Percentiles rank a stretch among this genome's conserved stretches.
Conservation (phyloP, 2,113 vertebrate genomes). For the Zapus hudsonius region DNA sequence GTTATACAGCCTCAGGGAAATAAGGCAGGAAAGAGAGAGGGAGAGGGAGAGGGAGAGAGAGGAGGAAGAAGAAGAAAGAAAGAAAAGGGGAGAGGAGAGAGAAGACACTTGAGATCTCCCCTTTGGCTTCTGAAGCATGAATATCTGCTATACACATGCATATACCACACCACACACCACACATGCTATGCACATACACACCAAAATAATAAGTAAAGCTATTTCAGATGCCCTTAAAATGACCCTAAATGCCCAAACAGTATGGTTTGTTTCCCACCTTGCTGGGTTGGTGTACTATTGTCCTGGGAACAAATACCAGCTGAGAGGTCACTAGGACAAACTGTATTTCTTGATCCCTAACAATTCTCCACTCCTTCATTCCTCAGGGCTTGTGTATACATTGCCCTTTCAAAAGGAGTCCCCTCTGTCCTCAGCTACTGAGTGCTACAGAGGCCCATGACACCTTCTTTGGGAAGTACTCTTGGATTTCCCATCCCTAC, state of each 20-base stretch:
- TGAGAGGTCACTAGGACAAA: background rate
- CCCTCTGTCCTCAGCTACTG: background rate
- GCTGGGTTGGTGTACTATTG: background rate
- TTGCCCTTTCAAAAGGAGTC: background rate
- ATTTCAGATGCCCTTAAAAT: too few relatives aligned
- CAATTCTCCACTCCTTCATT: background rate
- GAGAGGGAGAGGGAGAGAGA: too few relatives aligned
- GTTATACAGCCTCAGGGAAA: too few relatives aligned
- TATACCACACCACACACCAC: too few relatives aligned
- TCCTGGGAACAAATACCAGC: background rate
- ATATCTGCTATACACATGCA: too few relatives aligned
- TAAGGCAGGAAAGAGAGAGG: too few relatives aligned
- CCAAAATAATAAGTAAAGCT: too few relatives aligned
- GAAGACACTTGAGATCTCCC: too few relatives aligned
- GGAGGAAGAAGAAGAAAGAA: too few relatives aligned
- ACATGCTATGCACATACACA: too few relatives aligned
- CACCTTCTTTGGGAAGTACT: background rate
- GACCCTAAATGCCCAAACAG: background rate
- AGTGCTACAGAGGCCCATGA: background rate
- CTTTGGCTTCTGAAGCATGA: too few relatives aligned
- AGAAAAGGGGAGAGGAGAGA: too few relatives aligned
- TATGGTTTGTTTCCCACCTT: background rate
- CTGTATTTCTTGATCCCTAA: background rate
- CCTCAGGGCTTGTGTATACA: background rate
- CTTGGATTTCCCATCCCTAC: background rate